These are phyloP conservation scores for Phylloscopus collybita DNA, from an alignment of 2,797 vertebrate genomes.

Conservation along the genomic window DNA sequence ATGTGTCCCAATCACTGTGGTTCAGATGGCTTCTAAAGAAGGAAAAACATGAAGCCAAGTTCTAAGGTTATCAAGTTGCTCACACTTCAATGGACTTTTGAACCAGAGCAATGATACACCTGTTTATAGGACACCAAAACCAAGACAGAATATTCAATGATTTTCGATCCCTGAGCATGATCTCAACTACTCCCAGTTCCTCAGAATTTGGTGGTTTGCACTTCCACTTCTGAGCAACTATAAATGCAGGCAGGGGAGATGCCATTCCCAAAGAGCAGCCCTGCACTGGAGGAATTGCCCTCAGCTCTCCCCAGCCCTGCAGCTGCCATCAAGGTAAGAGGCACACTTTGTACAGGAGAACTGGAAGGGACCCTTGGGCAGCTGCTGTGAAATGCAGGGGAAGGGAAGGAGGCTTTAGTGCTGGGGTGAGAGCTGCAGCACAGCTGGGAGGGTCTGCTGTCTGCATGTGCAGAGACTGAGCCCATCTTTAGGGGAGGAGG, in stretches of 20 bases:
- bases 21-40: neutral
- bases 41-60: neutral
- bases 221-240: neutral
- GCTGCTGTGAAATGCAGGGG: neutral
- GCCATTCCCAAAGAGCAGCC: rapidly evolving
- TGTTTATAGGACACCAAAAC: neutral
- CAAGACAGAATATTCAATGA: rapidly evolving
- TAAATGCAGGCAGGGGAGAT: rapidly evolving
- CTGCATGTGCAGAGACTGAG: neutral
- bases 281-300: neutral
- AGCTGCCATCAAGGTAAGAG: neutral
- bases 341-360: neutral
- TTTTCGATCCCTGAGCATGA: neutral
- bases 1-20: no score
- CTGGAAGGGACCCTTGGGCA: neutral
- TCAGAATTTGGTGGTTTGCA: rapidly evolving
- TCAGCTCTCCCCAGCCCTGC: neutral
- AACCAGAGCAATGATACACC: neutral
- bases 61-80: neutral
- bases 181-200: rapidly evolving
- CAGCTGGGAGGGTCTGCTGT: neutral
- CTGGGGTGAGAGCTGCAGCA: neutral
- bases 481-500: neutral
- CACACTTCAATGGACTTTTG: rapidly evolving
- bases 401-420: neutral